Conservation (phyloP, 2,888 invertebrate species). For the Ochropacha duplaris region DNA sequence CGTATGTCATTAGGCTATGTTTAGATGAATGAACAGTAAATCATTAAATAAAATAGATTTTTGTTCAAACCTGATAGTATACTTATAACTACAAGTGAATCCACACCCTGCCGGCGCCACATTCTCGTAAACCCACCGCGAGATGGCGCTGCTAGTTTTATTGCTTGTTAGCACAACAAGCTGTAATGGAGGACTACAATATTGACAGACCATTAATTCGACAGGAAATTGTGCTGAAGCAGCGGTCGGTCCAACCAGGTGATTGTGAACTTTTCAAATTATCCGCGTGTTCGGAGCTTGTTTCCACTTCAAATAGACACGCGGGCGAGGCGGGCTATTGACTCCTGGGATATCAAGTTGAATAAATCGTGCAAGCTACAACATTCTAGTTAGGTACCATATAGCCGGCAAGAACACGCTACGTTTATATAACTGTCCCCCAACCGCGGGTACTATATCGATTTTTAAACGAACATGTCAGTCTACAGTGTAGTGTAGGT, state of each 20-base stretch:
- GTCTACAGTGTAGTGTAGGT: slow-evolving; percentile 8
- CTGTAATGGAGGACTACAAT: slow-evolving; percentile 77
- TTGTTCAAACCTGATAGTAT: not conserved
- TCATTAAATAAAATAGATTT: no score
- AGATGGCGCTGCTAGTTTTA: slow-evolving; percentile 75
- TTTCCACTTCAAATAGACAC: slow-evolving; percentile 66
- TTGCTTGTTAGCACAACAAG: slow-evolving; percentile 74
- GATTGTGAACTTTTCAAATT: slow-evolving; percentile 83
- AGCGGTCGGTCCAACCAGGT: slow-evolving; percentile 63
- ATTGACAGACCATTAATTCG: slow-evolving; percentile 83
- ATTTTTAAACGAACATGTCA: slow-evolving; percentile 22
- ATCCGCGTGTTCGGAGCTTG: slow-evolving; percentile 70
- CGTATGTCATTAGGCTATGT: no score
- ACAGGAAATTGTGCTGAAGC: slow-evolving; percentile 80
- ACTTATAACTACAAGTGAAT: not conserved
- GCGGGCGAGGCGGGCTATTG: slow-evolving; percentile 32
- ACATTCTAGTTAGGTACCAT: slow-evolving; percentile 15
- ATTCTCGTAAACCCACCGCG: slow-evolving; percentile 63
- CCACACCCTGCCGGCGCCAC: slow-evolving; percentile 42
- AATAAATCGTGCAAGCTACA: slow-evolving; percentile 49
- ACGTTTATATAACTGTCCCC: slow-evolving; percentile 17
- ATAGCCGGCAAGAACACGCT: slow-evolving; percentile 17
- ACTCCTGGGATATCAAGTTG: slow-evolving; percentile 50
- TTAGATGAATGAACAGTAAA: no score
- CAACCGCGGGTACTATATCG: slow-evolving; percentile 18